Percentiles rank a stretch among this genome's conserved stretches.
These are phyloP conservation scores for Rhynchophorus ferrugineus DNA, from an alignment of 1,140 invertebrate genomes.

Conservation along the genomic window DNA sequence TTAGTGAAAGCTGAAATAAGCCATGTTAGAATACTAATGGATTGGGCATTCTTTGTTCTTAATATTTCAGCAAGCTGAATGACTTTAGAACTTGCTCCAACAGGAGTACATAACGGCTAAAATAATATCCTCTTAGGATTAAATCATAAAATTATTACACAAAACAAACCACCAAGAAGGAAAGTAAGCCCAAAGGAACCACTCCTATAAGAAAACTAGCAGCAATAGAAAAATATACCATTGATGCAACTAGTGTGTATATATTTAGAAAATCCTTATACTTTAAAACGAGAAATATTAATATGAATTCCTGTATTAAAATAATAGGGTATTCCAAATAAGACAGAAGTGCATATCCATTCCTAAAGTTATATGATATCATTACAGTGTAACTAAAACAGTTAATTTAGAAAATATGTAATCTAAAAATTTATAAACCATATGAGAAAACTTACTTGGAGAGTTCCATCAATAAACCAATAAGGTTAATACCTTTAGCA, in stretches of 20 bases:
- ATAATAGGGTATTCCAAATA: constrained; percentile 70
- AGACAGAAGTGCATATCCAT: constrained; percentile 57
- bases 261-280: constrained; percentile 48
- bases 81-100: constrained; percentile 62
- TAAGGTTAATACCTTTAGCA: constrained; percentile 53
- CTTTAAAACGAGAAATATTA: constrained; percentile 56
- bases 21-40: constrained; percentile 59
- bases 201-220: constrained; percentile 45
- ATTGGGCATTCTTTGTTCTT: constrained; percentile 52
- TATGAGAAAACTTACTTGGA: constrained; percentile 47
- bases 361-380: constrained; percentile 62
- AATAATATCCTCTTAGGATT: constrained; percentile 32
- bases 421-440: constrained; percentile 1
- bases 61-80: constrained; percentile 58
- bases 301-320: constrained; percentile 56
- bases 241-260: constrained; percentile 35
- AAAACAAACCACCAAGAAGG: constrained; percentile 53
- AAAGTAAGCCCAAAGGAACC: constrained; percentile 49
- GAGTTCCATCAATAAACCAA: constrained; percentile 57
- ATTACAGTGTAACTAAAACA: constrained; percentile 61
- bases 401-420: constrained; percentile 20
- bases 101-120: constrained; percentile 60
- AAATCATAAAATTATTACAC: not conserved
- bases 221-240: constrained; percentile 46
- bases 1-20: constrained; percentile 61